Base-by-base conservation (phyloP, 2,888 invertebrate genomes). In the Conomelus anceps region DNA sequence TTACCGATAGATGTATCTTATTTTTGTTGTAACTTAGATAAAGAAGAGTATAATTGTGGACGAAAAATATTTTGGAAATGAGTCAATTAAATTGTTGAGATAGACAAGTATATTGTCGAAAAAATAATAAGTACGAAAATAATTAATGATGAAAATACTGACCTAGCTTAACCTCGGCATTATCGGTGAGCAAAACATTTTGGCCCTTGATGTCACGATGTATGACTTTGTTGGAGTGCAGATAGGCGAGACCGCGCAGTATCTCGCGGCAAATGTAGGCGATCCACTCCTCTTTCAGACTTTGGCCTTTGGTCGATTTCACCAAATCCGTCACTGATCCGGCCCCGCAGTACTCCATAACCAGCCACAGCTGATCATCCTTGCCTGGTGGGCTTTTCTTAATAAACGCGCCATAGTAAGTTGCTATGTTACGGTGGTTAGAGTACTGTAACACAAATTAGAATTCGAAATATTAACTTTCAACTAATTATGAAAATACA, bases 261-360 rank as follows among this genome's bases (percentile, higher is more conserved):
- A 98, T 98, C 96, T 99, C 98, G 93, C 99, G 95, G 93, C 99
- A 99, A 92, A 99, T 98, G 94, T 99, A 99, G 89, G 99, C 99
- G 93, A 99, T 99, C 99, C 99, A 99, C 94, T 99, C 99, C 94
- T 99, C 99, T 94, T 99, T 99, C 92, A 99, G 95, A 91, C 98
- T 98, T 93, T 98, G 98, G 89, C 99, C 99, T 94, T 99, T 99
- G 91, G 99, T 99, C 91, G 99, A 99, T 95, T 99, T 99, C 89
- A 99, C 99, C 93, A 99, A 95, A 95, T 99, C 99, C 91, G 99
- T 99, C 90, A 99, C 98, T 89, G 99, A 99, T 90, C 96, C 99
- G 93, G 99, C 99, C 92, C 99, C 99, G 94, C 99, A 99, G 93
- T 99, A 99, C 94, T 99, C 99, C 99, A 99, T 99, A 90, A 99